Conservation (phyloP, 2,797 vertebrate genomes). For the Todus mexicanus region DNA sequence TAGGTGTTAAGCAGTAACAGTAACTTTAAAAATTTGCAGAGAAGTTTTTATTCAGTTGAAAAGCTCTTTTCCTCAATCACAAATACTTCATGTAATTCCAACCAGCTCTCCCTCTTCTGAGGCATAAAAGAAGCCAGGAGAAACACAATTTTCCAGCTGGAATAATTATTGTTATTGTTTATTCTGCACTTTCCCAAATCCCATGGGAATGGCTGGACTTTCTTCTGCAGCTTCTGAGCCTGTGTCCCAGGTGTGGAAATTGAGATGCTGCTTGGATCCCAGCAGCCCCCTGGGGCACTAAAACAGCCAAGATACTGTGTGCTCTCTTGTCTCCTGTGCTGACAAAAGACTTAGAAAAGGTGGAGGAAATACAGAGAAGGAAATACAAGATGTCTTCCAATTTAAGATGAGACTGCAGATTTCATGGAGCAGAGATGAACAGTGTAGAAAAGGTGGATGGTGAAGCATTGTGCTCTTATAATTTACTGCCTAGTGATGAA, state of each 20-base stretch:
- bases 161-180: conserved; percentile 22
- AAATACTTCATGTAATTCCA: conserved; percentile 27
- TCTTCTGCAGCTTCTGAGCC: background rate
- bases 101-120: background rate
- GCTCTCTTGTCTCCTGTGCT: background rate
- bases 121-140: background rate
- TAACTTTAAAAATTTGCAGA: conserved; percentile 1
- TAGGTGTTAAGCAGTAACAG: conserved; percentile 22
- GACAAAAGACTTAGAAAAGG: background rate
- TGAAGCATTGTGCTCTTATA: background rate
- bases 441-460: background rate
- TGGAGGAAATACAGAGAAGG: background rate
- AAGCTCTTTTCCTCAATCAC: conserved; percentile 13
- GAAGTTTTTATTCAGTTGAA: background rate
- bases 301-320: background rate
- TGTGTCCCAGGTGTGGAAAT: background rate
- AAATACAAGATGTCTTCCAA: background rate
- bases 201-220: background rate
- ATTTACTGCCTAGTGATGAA: background rate
- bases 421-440: background rate
- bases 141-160: conserved; percentile 27
- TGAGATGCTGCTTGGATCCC: background rate
- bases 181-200: background rate
- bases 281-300: background rate
- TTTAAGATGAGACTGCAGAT: background rate